Evolutionary conservation across 1,140 invertebrate genomes (phyloP), one percentile per base, ranked within the genome.

Genomic region (Doryteuthis pealeii): DNA sequence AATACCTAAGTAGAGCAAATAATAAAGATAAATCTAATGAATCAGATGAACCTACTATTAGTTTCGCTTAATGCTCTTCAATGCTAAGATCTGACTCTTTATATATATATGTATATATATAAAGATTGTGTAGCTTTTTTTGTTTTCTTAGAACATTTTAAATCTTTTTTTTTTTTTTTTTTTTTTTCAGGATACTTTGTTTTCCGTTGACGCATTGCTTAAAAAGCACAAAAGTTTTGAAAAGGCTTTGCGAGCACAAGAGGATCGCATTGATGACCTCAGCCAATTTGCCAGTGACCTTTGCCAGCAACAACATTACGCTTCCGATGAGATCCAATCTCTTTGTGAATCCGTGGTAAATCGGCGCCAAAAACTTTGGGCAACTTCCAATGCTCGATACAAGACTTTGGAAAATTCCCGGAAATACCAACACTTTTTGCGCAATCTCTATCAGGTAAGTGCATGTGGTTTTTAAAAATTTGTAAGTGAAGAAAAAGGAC

Each of bases 211-310:
- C 87, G 96, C 96, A 8, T 86, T 99, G 66, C 94, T 99, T 40
- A 99, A 99, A 89, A 99, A 99, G 85, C 97, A 99, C 87, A 96
- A 99, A 86, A 96, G 99, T 87, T 99, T 99, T 87, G 96, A 99
- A 87, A 99, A 99, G 88, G 97, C 95, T 6, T 89, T 99, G 1
- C 95, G 95, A 22, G 97, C 97, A 15, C 97, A 99, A 83, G 96
- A 98, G 85, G 97, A 99, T 83, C 98, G 98, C 88, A 98, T 99
- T 78, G 96, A 86, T 26, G 83, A 84, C 32, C 85, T 99, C 28
- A 96, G 98, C 86, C 95, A 98, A 84, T 98, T 98, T 89, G 96
- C 97, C 12, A 94, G 95, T 3, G 95, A 96, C 76, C 82, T 90
- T 10, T 96, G 98, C 78, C 94, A 96, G 87, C 96, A 96, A 2